Evolutionary conservation across 2,113 vertebrate genomes (phyloP), one percentile per base, ranked within the genome.

Genomic region (Vicugna pacos): DNA sequence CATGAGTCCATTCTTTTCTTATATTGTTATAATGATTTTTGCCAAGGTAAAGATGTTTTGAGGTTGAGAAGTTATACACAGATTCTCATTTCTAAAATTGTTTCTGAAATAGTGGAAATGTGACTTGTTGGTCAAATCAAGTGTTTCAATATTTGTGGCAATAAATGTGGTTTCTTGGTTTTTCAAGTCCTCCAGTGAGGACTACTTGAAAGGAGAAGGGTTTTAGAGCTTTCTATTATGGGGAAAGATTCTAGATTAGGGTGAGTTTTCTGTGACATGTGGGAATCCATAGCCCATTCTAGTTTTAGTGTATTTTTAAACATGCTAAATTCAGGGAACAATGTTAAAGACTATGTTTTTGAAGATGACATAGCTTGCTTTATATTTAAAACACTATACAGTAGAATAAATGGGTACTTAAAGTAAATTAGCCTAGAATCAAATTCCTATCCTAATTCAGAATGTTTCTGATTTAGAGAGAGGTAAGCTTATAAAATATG

Each of bases 351-450:
- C 19, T 84, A 46, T 58, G n/a, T 50, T 93, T 96, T 91, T 89
- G 52, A 92, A 92, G 42, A 95, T 80, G 30, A 86, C 46, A 56
- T 77, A 91, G 15, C 22, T 94, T 94, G 35, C 64, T 70, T 94
- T 92, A 81, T 94, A 82, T 94, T 92, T 85, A 38, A 96, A 91
- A 90, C n/a, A 87, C 70, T 35, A 70, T 95, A 76, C 15, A 89
- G 64, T 38, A 93, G 67, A 91, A 72, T 94, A 96, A 97, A 58
- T 75, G 58, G 20, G 14, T 62, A 62, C n/a, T 93, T 92, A 67
- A 88, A 91, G 62, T 84, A 93, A 90, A 95, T 83, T 69, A 46
- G 26, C 28, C 22, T 85, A 65, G 84, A 93, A 90, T 84, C 52
- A 95, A 90, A 80, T 54, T 93, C 69, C 86, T 79, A 19, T 24